A percentile compares a stretch with the other conserved stretches of the same genome.
phyloP scores from a whole-genome alignment of 2,888 invertebrate species.

The Orgyia antiqua region DNA sequence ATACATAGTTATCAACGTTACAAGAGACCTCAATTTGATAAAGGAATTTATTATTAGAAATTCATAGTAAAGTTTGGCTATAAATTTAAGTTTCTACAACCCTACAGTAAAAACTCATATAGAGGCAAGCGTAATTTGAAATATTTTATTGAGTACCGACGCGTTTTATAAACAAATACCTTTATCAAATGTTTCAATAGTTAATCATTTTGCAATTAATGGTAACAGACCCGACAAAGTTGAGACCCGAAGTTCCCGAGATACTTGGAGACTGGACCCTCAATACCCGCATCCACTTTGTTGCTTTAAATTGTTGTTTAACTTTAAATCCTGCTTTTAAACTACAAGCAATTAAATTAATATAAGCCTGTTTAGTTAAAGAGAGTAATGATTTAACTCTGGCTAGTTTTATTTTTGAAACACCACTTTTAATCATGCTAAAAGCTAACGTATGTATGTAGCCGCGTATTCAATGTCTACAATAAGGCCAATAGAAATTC shows the following conservation, averaged over 20 bases:
- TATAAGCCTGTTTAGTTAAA: slow-evolving; percentile 42
- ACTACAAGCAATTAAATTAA: slow-evolving; percentile 59
- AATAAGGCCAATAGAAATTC: slow-evolving; percentile 34
- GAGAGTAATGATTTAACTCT: slow-evolving; percentile 53
- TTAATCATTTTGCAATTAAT: slow-evolving; percentile 41
- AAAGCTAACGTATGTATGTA: slow-evolving; percentile 38
- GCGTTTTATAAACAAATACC: slow-evolving; percentile 27
- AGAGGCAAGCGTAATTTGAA: too few relatives aligned
- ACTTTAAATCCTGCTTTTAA: slow-evolving; percentile 54
- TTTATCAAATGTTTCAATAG: slow-evolving; percentile 43
- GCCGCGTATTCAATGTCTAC: slow-evolving; percentile 26
- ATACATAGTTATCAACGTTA: slow-evolving; percentile 10
- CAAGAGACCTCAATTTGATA: slow-evolving; percentile 16
- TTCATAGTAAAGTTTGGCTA: neutral
- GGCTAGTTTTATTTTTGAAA: slow-evolving; percentile 15
- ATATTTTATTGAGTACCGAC: too few relatives aligned
- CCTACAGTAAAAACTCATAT: too few relatives aligned
- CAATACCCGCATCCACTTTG: slow-evolving; percentile 67
- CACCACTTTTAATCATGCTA: slow-evolving; percentile 40
- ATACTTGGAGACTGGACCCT: slow-evolving; percentile 73
- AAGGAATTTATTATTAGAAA: slow-evolving; percentile 18
- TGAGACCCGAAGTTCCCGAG: slow-evolving; percentile 51
- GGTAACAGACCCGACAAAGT: slow-evolving; percentile 56
- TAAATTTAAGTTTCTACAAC: neutral
- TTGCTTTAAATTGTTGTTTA: slow-evolving; percentile 47